Evolutionary conservation across 1,140 invertebrate species (phyloP).

Genomic region (Trinorchestia longiramus): DNA sequence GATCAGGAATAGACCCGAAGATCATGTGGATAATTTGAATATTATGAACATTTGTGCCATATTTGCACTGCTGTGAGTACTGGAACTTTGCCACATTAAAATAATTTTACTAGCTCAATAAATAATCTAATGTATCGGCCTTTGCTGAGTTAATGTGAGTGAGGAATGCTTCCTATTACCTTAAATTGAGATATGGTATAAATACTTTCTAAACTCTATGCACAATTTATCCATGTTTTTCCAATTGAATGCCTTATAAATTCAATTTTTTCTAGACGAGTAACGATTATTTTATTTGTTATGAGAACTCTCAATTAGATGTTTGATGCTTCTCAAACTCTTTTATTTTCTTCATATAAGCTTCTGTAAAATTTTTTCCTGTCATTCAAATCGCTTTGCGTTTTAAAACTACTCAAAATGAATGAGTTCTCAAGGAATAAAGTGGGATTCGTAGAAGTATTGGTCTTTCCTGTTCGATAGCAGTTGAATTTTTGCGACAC

Average conservation of each 20-base stretch:
- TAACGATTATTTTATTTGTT: background rate
- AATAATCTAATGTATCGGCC: background rate
- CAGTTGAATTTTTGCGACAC: background rate
- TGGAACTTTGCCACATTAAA: background rate
- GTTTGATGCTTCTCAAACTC: background rate
- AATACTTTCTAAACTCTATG: too few species aligned
- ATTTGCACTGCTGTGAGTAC: background rate
- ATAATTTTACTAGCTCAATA: background rate
- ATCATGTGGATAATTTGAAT: background rate
- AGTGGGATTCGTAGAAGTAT: background rate
- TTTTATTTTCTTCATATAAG: background rate
- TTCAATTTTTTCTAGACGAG: background rate
- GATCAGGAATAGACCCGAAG: background rate
- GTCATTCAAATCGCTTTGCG: background rate
- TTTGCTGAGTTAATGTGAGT: too few species aligned
- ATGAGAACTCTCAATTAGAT: background rate
- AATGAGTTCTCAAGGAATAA: background rate
- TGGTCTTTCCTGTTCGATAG: background rate
- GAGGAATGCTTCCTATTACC: too few species aligned
- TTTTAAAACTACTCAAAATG: background rate
- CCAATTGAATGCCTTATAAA: background rate
- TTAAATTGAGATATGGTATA: too few species aligned
- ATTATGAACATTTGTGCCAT: background rate
- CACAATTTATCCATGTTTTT: background rate
- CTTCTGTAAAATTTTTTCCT: background rate